Evolutionary conservation across 2,113 vertebrate species (phyloP).

Genomic region (Synchiropus splendidus): DNA sequence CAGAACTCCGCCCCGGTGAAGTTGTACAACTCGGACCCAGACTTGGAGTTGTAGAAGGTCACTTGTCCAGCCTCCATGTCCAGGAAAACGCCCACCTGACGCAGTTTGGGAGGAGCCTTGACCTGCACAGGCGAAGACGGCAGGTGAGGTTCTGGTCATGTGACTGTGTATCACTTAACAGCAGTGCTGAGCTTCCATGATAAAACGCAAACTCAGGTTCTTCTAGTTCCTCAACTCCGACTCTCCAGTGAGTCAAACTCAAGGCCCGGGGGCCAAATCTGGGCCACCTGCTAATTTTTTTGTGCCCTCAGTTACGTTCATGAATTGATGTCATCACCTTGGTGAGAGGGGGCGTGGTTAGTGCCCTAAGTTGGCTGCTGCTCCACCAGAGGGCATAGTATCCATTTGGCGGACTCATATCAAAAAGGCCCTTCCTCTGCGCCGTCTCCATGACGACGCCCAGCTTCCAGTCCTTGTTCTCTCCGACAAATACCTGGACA

Average conservation of each 20-base stretch:
- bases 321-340: too few species aligned
- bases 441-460: constrained; percentile 57
- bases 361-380: constrained; percentile 47
- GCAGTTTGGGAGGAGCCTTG: constrained; percentile 43
- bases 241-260: too few species aligned
- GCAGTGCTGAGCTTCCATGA: too few species aligned
- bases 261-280: too few species aligned
- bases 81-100: constrained; percentile 60
- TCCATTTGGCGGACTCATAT: constrained; percentile 59
- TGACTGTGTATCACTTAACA: too few species aligned
- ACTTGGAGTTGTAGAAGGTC: constrained; percentile 62
- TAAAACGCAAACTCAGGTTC: too few species aligned
- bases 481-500: constrained; percentile 56
- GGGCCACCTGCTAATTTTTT: too few species aligned
- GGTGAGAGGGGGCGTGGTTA: constrained; percentile 47
- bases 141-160: neutral
- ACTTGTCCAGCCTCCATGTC: constrained; percentile 63
- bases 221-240: too few species aligned
- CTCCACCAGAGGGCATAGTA: constrained; percentile 69
- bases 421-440: constrained; percentile 67
- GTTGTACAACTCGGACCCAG: constrained; percentile 53
- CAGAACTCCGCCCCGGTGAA: constrained; percentile 33
- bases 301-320: too few species aligned
- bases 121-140: constrained; percentile 26
- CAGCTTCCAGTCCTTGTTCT: constrained; percentile 68